These are phyloP conservation scores for Pheosia tremula DNA, from an alignment of 2,888 invertebrate genomes.

Conservation along the genomic window DNA sequence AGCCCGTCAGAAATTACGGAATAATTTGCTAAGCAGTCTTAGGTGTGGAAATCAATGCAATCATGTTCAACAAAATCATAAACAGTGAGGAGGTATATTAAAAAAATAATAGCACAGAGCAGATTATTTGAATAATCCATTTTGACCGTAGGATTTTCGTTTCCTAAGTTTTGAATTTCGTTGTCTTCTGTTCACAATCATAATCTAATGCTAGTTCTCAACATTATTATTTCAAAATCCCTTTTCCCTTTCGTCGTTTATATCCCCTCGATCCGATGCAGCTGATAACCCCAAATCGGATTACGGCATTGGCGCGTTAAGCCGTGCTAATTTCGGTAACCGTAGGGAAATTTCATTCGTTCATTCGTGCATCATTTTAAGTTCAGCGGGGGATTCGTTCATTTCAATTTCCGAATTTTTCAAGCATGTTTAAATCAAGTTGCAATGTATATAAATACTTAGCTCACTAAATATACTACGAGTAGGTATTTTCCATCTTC, in stretches of 20 bases:
- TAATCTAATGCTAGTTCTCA: background rate
- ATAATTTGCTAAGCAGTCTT: background rate
- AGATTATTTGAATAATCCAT: too few species aligned
- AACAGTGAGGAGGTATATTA: too few species aligned
- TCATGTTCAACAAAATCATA: too few species aligned
- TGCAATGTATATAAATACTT: background rate
- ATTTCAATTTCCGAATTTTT: conserved; percentile 33
- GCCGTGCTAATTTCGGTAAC: conserved; percentile 48
- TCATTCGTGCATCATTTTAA: conserved; percentile 29
- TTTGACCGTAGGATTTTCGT: too few species aligned
- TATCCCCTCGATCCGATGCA: conserved; percentile 29
- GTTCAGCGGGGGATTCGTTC: conserved; percentile 37
- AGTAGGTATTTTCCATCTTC: too few species aligned
- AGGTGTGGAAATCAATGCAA: background rate
- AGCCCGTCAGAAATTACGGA: background rate
- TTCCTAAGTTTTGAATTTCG: too few species aligned
- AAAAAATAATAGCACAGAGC: too few species aligned
- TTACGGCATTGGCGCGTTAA: conserved; percentile 49
- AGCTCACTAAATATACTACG: background rate
- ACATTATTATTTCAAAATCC: background rate
- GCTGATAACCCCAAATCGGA: conserved; percentile 44
- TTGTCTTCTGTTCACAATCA: background rate
- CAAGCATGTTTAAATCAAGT: background rate
- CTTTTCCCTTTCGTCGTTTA: conserved; percentile 1
- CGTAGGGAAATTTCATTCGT: conserved; percentile 35